Percentiles rank a stretch among this genome's conserved stretches.
Evolutionary conservation across 2,888 invertebrate species (phyloP).

Genomic region (Ochlodes sylvanus): DNA sequence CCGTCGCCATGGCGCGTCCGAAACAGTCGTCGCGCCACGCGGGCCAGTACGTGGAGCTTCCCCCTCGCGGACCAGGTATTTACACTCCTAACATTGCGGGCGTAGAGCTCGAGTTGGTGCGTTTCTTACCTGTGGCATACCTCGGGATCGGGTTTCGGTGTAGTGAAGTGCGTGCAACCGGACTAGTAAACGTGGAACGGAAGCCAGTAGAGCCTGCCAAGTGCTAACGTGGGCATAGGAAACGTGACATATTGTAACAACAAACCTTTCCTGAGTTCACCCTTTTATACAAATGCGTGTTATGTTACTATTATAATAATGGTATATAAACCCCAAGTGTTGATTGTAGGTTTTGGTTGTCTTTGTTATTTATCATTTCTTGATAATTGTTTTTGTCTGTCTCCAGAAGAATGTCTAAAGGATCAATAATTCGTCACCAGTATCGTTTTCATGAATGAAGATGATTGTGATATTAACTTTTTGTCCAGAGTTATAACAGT

Average conservation of each 20-base stretch:
- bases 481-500: not conserved
- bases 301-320: not conserved
- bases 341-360: not conserved
- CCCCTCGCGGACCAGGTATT: constrained; percentile 82
- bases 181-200: constrained; percentile 32
- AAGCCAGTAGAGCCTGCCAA: constrained; percentile 23
- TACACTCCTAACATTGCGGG: constrained; percentile 31
- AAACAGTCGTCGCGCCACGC: constrained; percentile 80
- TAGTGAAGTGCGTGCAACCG: constrained; percentile 30
- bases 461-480: not conserved
- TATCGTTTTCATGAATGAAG: constrained; percentile 14
- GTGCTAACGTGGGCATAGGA: constrained; percentile 40
- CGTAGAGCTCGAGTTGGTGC: constrained; percentile 20
- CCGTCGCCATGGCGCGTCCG: constrained; percentile 79
- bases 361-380: no score
- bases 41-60: constrained; percentile 72
- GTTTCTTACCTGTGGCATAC: constrained; percentile 10
- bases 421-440: not conserved
- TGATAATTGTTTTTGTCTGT: no score
- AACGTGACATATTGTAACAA: constrained; percentile 39
- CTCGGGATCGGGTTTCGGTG: constrained; percentile 22
- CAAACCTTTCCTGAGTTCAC: not conserved
- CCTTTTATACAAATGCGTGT: not conserved
- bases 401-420: no score
- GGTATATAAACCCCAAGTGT: not conserved